Evolutionary conservation across 2,797 vertebrate species (phyloP).

Genomic region (Pygocentrus nattereri): DNA sequence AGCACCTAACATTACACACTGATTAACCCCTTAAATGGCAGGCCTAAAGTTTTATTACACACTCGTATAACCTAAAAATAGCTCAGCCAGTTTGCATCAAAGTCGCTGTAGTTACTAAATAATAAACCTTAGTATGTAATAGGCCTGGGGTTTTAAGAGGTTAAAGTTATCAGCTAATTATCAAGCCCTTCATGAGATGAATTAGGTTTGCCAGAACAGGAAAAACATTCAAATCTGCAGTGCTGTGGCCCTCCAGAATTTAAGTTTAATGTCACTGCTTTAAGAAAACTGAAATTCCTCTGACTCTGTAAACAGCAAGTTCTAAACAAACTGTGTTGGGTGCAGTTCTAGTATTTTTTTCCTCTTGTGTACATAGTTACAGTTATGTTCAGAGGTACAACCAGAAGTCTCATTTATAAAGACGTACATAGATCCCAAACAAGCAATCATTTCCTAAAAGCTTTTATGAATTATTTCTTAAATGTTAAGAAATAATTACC

Average conservation of each 20-base stretch:
- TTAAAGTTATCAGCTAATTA: slow-evolving; percentile 1
- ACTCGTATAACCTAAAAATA: too few species aligned
- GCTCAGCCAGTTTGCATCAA: too few species aligned
- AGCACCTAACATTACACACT: neutral
- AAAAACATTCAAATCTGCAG: neutral
- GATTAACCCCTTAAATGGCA: too few species aligned
- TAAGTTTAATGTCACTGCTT: neutral
- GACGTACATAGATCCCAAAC: too few species aligned
- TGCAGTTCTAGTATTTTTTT: too few species aligned
- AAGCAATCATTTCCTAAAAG: too few species aligned
- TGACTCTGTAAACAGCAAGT: neutral
- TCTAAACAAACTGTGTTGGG: neutral
- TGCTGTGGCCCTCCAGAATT: neutral
- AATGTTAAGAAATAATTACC: too few species aligned
- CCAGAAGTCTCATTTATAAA: neutral
- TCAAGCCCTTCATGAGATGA: neutral
- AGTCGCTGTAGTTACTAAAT: too few species aligned
- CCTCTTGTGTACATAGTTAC: neutral
- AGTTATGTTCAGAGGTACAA: neutral
- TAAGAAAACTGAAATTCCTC: neutral
- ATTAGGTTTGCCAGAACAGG: neutral
- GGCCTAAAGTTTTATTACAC: too few species aligned
- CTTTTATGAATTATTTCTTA: too few species aligned
- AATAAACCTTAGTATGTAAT: too few species aligned
- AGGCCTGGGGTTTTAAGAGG: too few species aligned